phyloP scores from a whole-genome alignment of 2,888 invertebrate species.

The Pogonocherus hispidulus region DNA sequence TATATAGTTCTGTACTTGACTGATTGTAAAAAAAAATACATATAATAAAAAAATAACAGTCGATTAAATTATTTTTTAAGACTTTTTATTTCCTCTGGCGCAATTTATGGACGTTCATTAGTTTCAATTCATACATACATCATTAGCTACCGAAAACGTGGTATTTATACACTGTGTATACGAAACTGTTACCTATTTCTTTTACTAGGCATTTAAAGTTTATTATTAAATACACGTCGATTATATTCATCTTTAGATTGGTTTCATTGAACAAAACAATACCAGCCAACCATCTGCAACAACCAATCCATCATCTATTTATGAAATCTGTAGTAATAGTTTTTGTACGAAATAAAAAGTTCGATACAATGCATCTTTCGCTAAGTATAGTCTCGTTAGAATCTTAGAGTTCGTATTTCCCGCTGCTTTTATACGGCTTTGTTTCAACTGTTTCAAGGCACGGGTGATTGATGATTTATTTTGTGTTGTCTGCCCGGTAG shows the following conservation, averaged over 20 bases:
- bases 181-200: slow-evolving; percentile 12
- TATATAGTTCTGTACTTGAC: no score
- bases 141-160: slow-evolving; percentile 15
- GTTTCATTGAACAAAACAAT: slow-evolving; percentile 50
- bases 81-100: neutral
- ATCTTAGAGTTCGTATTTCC: slow-evolving; percentile 67
- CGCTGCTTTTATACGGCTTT: slow-evolving; percentile 67
- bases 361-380: slow-evolving; percentile 63
- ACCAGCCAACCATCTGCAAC: slow-evolving; percentile 47
- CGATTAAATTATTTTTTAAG: neutral
- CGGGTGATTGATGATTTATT: slow-evolving; percentile 69
- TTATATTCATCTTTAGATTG: slow-evolving; percentile 30
- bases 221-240: slow-evolving; percentile 24
- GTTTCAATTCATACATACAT: slow-evolving; percentile 22
- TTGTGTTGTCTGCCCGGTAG: slow-evolving; percentile 68
- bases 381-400: slow-evolving; percentile 65
- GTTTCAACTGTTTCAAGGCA: slow-evolving; percentile 67
- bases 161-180: neutral
- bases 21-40: no score
- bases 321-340: slow-evolving; percentile 63
- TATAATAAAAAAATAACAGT: no score
- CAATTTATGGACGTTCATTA: slow-evolving; percentile 20
- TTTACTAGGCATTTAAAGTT: slow-evolving; percentile 10
- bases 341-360: slow-evolving; percentile 64
- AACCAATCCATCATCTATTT: slow-evolving; percentile 66